A percentile compares a stretch with the other conserved stretches of the same genome.
Conservation (phyloP, 1,140 invertebrate species). For the Zaprionus kolodkinae region DNA sequence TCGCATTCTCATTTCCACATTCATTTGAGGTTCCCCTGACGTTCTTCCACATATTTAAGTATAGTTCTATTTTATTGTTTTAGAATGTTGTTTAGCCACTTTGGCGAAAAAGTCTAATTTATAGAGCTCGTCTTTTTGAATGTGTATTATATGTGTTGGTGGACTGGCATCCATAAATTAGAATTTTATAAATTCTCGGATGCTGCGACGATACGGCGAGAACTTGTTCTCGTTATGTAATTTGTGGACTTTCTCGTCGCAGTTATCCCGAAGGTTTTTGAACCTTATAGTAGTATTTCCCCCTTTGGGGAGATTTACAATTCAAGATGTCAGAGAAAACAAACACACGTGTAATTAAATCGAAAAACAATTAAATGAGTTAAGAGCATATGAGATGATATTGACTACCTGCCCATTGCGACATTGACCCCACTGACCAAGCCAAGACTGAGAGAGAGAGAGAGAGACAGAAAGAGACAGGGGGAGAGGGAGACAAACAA, state of each 20-base stretch:
- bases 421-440: slow-evolving; percentile 75
- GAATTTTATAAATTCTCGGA: slow-evolving; percentile 23
- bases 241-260: slow-evolving; percentile 20
- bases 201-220: slow-evolving; percentile 7
- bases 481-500: slow-evolving; percentile 33
- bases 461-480: slow-evolving; percentile 3
- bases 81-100: slow-evolving; percentile 79
- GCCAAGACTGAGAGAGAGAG: slow-evolving; percentile 22
- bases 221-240: slow-evolving; percentile 62
- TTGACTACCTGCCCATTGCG: slow-evolving; percentile 65
- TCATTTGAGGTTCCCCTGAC: slow-evolving; percentile 36
- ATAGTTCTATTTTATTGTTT: slow-evolving; percentile 69
- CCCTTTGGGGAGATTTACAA: neutral
- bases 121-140: slow-evolving; percentile 61
- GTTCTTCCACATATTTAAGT: slow-evolving; percentile 14
- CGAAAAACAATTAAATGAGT: slow-evolving; percentile 32
- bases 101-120: slow-evolving; percentile 70
- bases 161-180: slow-evolving; percentile 60
- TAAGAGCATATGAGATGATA: slow-evolving; percentile 26
- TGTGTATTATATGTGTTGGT: slow-evolving; percentile 52
- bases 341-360: slow-evolving; percentile 30
- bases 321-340: slow-evolving; percentile 10
- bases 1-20: slow-evolving; percentile 61
- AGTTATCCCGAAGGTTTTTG: slow-evolving; percentile 29
- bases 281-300: slow-evolving; percentile 14